Evolutionary conservation across 2,797 vertebrate genomes (phyloP).

Genomic region (Pangasius djambal): DNA sequence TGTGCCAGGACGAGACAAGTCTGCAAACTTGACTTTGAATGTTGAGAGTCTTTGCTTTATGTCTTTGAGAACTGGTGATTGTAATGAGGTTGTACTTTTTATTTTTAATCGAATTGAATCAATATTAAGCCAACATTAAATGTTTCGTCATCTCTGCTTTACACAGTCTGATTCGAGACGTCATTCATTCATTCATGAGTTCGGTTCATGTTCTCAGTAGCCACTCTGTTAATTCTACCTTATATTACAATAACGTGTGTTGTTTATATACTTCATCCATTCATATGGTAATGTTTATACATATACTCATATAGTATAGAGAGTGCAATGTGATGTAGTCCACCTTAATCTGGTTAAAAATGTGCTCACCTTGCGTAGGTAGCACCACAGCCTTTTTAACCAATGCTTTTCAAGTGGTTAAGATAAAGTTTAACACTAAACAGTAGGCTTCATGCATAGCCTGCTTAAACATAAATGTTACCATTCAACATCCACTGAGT

Average conservation of each 20-base stretch:
- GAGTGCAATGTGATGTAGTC: neutral
- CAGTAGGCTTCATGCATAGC: neutral
- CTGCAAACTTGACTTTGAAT: conserved; percentile 24
- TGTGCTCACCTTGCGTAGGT: neutral
- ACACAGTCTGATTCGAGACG: neutral
- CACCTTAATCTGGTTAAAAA: neutral
- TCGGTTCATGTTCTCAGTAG: neutral
- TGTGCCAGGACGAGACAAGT: conserved; percentile 8
- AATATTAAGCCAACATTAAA: conserved; percentile 17
- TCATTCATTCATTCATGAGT: neutral
- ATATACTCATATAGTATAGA: neutral
- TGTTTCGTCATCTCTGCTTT: neutral
- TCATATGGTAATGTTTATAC: neutral
- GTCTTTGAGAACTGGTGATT: conserved; percentile 27
- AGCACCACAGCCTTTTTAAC: neutral
- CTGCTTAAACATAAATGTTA: neutral
- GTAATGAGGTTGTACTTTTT: conserved; percentile 11
- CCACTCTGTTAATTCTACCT: neutral
- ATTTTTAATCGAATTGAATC: conserved; percentile 41
- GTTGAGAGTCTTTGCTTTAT: conserved; percentile 30
- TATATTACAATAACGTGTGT: neutral
- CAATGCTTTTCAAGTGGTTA: neutral
- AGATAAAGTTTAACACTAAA: neutral
- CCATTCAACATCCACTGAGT: neutral
- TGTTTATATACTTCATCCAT: neutral